Conservation (phyloP, 2,888 invertebrate species). For the Steromphala cineraria region DNA sequence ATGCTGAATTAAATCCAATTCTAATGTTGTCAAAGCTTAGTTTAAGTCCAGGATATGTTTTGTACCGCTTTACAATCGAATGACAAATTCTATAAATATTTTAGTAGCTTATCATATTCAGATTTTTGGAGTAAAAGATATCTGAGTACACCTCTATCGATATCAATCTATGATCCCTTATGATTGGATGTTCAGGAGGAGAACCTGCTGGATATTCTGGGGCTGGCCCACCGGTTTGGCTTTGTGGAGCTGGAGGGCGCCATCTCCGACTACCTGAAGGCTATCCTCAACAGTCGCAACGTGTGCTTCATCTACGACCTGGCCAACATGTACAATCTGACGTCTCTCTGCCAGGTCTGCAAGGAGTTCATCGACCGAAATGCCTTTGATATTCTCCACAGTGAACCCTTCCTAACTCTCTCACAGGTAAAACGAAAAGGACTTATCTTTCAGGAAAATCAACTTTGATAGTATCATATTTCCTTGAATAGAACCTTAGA, state of each 20-base stretch:
- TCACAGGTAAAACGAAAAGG: slow-evolving; percentile 83
- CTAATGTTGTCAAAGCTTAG: no score
- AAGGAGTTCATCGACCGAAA: slow-evolving; percentile 92
- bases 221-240: slow-evolving; percentile 96
- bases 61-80: no score
- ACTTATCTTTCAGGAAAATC: not conserved
- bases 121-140: no score
- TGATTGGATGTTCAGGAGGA: slow-evolving; percentile 64
- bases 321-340: slow-evolving; percentile 84
- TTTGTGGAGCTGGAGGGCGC: slow-evolving; percentile 93
- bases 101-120: no score
- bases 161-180: no score
- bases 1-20: no score
- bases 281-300: slow-evolving; percentile 90
- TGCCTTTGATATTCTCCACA: slow-evolving; percentile 88
- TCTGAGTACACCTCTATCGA: no score
- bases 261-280: slow-evolving; percentile 93
- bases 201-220: slow-evolving; percentile 80
- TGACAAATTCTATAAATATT: no score
- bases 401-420: slow-evolving; percentile 88
- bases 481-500: no score
- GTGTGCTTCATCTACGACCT: slow-evolving; percentile 96
- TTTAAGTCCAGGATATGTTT: no score
- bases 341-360: slow-evolving; percentile 84
- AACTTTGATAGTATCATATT: no score